Evolutionary conservation across 2,797 vertebrate genomes (phyloP).

Genomic region (Falco biarmicus): DNA sequence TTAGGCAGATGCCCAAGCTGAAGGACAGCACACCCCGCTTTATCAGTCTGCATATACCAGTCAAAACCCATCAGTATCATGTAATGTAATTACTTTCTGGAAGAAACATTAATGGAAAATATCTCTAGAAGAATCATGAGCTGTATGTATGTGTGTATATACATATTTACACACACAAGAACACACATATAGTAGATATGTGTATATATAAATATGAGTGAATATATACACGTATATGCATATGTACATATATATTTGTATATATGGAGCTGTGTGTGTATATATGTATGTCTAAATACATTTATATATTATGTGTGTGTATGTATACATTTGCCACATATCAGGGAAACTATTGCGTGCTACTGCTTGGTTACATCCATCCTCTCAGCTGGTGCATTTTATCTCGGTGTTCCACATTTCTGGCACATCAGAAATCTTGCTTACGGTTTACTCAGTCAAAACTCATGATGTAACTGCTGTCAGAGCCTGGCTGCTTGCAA

Average conservation of each 20-base stretch:
- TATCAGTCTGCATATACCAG: neutral
- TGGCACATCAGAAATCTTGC: slow-evolving; percentile 24
- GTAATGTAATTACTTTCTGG: neutral
- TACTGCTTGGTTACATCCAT: neutral
- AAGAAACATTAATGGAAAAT: neutral
- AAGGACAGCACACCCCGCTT: neutral
- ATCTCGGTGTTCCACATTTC: neutral
- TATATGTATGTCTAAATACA: neutral
- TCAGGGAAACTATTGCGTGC: neutral
- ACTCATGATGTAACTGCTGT: neutral
- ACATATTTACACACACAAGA: neutral
- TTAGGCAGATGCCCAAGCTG: neutral
- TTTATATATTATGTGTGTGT: neutral
- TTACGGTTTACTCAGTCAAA: slow-evolving; percentile 2
- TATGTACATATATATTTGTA: neutral
- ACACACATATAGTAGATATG: neutral
- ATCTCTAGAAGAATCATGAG: neutral
- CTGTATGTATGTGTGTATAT: neutral
- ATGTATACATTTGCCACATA: neutral
- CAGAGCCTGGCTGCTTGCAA: neutral
- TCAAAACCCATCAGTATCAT: neutral
- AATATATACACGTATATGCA: neutral
- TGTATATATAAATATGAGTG: neutral
- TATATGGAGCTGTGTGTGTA: neutral
- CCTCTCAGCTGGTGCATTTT: neutral